These are phyloP conservation scores for Thunnus albacares DNA, from an alignment of 2,797 vertebrate species.

Conservation along the genomic window DNA sequence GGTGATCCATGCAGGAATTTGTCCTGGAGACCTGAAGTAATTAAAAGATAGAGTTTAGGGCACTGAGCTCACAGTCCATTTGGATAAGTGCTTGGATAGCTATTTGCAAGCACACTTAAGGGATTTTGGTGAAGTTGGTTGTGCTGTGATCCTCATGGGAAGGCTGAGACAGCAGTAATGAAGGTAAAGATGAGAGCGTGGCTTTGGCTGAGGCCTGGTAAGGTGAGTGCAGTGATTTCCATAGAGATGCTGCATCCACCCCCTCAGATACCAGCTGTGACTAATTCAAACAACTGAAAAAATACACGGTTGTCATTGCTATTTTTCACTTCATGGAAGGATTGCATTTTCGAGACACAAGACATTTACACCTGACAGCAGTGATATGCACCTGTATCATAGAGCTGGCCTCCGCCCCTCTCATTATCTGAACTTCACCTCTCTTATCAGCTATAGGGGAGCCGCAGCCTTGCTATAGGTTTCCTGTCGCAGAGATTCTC, in stretches of 20 bases:
- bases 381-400: slow-evolving; percentile 1
- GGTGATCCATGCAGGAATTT: slow-evolving; percentile 36
- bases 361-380: slow-evolving; percentile 14
- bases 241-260: slow-evolving; percentile 19
- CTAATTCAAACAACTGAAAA: slow-evolving; percentile 34
- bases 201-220: slow-evolving; percentile 33
- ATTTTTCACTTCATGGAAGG: slow-evolving; percentile 11
- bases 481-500: slow-evolving; percentile 50
- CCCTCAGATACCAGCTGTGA: slow-evolving; percentile 3
- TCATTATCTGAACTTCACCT: slow-evolving; percentile 58
- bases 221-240: slow-evolving; percentile 52
- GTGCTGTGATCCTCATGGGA: slow-evolving; percentile 52
- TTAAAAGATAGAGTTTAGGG: slow-evolving; percentile 58
- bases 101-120: slow-evolving; percentile 65
- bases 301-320: slow-evolving; percentile 16
- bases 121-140: slow-evolving; percentile 61
- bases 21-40: slow-evolving; percentile 52
- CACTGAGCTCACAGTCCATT: slow-evolving; percentile 45
- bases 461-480: slow-evolving; percentile 39
- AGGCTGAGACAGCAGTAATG: slow-evolving; percentile 65
- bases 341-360: background rate
- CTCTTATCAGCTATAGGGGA: slow-evolving; percentile 57
- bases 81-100: slow-evolving; percentile 66
- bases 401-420: slow-evolving; percentile 14
- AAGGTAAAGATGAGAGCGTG: slow-evolving; percentile 45